Evolutionary conservation across 2,797 vertebrate genomes (phyloP), one percentile per base, ranked within the genome.

Genomic region (Garrulus glandarius): DNA sequence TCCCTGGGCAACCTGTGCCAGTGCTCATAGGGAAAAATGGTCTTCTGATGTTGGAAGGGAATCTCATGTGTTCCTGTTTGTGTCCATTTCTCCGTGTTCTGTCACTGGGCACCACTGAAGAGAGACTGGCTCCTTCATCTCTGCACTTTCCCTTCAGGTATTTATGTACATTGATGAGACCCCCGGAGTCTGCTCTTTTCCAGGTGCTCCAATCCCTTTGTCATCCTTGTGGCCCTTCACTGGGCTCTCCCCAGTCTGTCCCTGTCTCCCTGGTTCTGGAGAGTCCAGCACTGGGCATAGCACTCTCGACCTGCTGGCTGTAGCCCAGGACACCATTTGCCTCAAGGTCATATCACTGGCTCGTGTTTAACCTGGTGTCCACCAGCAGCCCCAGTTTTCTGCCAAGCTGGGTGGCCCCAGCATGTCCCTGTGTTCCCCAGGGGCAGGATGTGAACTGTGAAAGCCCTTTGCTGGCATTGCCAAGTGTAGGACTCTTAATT

Each of bases 311-410:
- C n/a, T 80, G 23, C 68, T 49, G 34, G 37, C 10, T 6, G 1
- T 23, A 67, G 52, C 37, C 2, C 1, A n/a, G 26, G 47, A 32
- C 34, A 19, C 29, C 11, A 0, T 60, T 65, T 2, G 0, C n/a
- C 11, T 6, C 23, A 26, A 36, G 44, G 57, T 10, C 71, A 34
- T 27, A 3, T 30, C 52, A 9, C 46, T 84, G 70, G 29, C 37
- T 81, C 3, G 1, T 9, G 39, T 63, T 61, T 50, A 75, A 3
- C 43, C 30, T 49, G 29, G 17, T 57, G 52, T 53, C 39, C 57
- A 24, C 20, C 10, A 9, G n/a, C 30, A 49, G 4, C 27, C 47
- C 9, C 27, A 13, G 15, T 79, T 75, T 56, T 82, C 71, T 85
- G 41, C 39, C 67, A 68, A 24, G 41, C 41, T 47, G 22, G 11